Conservation (phyloP, 2,797 vertebrate species). For the Iguana delicatissima region DNA sequence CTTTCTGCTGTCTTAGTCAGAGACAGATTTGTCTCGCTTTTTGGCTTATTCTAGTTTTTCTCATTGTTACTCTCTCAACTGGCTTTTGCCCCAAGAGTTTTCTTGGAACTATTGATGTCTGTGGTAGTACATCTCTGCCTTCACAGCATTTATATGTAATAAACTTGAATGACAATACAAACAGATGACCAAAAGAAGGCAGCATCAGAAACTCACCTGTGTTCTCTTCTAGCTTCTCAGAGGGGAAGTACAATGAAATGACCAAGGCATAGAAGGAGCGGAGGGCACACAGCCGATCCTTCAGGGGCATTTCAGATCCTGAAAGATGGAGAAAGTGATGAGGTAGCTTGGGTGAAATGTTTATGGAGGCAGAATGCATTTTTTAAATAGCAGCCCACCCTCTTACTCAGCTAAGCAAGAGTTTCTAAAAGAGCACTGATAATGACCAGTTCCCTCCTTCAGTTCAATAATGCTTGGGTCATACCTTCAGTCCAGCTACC, state of each 20-base stretch:
- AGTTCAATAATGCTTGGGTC: background rate
- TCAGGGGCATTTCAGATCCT: constrained; percentile 40
- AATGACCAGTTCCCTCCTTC: constrained; percentile 4
- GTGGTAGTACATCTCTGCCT: no score
- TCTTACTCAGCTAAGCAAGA: background rate
- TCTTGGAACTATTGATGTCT: no score
- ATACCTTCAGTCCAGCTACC: constrained; percentile 58
- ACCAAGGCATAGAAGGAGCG: constrained; percentile 87
- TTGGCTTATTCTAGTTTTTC: no score
- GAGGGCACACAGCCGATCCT: constrained; percentile 83
- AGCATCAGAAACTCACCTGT: background rate
- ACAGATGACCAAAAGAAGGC: background rate
- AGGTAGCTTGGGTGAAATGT: background rate
- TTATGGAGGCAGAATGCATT: background rate
- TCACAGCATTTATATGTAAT: background rate
- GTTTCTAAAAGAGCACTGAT: background rate
- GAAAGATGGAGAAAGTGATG: background rate
- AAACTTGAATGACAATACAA: background rate
- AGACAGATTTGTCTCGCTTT: no score
- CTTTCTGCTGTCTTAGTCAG: no score
- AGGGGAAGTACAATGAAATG: constrained; percentile 83
- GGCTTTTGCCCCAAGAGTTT: no score
- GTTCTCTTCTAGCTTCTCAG: background rate
- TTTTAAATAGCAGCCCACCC: background rate
- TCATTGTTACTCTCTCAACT: no score